Conservation (phyloP, 2,113 vertebrate genomes). For the Aramus guarauna region DNA sequence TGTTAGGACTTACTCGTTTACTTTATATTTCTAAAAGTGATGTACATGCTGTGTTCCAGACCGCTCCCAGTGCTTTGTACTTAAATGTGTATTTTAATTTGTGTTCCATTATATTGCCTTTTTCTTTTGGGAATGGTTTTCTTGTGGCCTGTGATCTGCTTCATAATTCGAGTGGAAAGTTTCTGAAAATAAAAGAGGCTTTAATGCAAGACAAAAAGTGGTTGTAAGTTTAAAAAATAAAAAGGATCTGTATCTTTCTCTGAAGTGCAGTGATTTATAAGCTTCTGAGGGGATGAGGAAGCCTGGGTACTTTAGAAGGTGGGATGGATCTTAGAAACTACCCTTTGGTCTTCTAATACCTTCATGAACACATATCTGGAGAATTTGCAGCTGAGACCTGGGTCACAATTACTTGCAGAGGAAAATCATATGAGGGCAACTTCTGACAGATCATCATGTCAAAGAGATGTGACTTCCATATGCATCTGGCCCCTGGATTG, state of each 20-base stretch:
- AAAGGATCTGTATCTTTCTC: background rate
- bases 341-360: background rate
- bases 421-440: background rate
- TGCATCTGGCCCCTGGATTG: background rate
- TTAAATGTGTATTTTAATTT: conserved; percentile 8
- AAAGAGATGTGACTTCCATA: background rate
- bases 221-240: background rate
- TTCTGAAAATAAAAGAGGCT: background rate
- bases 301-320: background rate
- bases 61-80: background rate
- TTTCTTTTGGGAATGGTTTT: conserved; percentile 30
- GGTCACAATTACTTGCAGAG: background rate
- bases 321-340: background rate
- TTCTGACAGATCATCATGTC: background rate
- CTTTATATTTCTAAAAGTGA: background rate
- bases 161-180: background rate
- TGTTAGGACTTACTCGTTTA: background rate
- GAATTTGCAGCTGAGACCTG: background rate
- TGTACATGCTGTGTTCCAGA: background rate
- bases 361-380: background rate
- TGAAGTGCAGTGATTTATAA: background rate
- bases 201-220: conserved; percentile 20
- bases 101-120: background rate
- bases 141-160: background rate
- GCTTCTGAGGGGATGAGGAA: background rate